phyloP scores from a whole-genome alignment of 2,797 vertebrate species.

The Fundulus diaphanus region DNA sequence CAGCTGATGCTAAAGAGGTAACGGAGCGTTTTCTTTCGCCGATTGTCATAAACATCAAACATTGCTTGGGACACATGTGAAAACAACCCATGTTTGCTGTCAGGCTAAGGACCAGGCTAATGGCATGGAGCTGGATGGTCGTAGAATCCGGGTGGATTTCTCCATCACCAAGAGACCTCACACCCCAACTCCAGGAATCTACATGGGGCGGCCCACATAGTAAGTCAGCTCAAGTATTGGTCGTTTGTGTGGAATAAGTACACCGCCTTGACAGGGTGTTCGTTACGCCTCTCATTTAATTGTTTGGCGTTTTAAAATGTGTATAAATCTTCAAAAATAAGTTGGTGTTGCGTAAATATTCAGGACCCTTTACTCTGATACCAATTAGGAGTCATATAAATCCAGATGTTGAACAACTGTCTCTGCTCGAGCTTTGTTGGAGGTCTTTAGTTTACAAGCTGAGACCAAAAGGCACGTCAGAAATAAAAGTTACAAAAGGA shows the following conservation, averaged over 20 bases:
- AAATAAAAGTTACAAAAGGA: too few species aligned
- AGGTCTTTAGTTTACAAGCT: neutral
- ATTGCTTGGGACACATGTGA: neutral
- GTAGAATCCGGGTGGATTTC: constrained; percentile 94
- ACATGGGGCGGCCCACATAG: constrained; percentile 98
- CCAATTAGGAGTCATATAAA: neutral
- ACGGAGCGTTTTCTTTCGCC: neutral
- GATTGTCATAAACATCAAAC: neutral
- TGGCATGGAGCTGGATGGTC: constrained; percentile 96
- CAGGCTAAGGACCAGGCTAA: constrained; percentile 97
- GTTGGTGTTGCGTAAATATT: neutral
- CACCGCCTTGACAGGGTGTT: neutral
- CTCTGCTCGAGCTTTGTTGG: too few species aligned
- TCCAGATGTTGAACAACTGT: too few species aligned
- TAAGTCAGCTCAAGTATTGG: constrained; percentile 73
- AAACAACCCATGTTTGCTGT: constrained; percentile 5
- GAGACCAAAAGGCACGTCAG: neutral
- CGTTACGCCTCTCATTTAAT: neutral
- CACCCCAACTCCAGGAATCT: constrained; percentile 96
- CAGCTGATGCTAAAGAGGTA: constrained; percentile 92
- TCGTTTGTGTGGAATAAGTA: constrained; percentile 8
- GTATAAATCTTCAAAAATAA: too few species aligned
- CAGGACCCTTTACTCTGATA: neutral
- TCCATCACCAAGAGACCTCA: constrained; percentile 96
- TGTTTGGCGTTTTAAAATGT: neutral